Percentiles rank a stretch among this genome's conserved stretches.
phyloP scores from a whole-genome alignment of 2,888 invertebrate genomes.

The Thymelicus sylvestris region DNA sequence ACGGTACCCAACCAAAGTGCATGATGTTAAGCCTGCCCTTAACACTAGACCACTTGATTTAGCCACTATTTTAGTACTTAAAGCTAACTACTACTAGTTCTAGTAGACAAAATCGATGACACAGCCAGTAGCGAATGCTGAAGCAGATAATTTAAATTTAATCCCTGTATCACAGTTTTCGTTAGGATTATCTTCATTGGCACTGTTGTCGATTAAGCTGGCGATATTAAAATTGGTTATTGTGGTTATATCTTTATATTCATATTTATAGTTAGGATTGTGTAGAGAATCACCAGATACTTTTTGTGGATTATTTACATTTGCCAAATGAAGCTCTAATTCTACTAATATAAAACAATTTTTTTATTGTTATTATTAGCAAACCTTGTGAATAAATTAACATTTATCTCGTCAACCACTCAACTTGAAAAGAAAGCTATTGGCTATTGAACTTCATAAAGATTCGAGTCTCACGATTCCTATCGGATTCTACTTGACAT shows the following conservation, averaged over 20 bases:
- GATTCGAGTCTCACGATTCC: too few species aligned
- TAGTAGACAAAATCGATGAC: not conserved
- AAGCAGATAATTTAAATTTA: not conserved
- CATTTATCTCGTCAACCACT: too few species aligned
- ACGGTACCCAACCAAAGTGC: slow-evolving; percentile 53
- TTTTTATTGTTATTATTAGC: too few species aligned
- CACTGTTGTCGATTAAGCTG: not conserved
- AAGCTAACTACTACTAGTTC: not conserved
- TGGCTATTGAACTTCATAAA: too few species aligned
- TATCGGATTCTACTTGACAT: too few species aligned
- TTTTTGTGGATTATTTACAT: not conserved
- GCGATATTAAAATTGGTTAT: not conserved
- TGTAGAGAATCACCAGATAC: not conserved
- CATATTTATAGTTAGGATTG: not conserved
- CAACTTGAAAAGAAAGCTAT: too few species aligned
- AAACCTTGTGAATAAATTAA: too few species aligned
- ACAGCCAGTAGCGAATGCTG: not conserved
- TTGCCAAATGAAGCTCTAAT: too few species aligned
- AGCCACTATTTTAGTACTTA: not conserved
- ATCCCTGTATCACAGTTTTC: not conserved
- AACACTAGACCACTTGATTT: slow-evolving; percentile 30
- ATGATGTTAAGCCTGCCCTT: slow-evolving; percentile 46
- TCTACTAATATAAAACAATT: too few species aligned
- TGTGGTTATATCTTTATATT: not conserved
- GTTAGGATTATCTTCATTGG: not conserved